A percentile compares a stretch with the other conserved stretches of the same genome.
These are phyloP conservation scores for Lithobates pipiens DNA, from an alignment of 2,797 vertebrate genomes.

Conservation along the genomic window DNA sequence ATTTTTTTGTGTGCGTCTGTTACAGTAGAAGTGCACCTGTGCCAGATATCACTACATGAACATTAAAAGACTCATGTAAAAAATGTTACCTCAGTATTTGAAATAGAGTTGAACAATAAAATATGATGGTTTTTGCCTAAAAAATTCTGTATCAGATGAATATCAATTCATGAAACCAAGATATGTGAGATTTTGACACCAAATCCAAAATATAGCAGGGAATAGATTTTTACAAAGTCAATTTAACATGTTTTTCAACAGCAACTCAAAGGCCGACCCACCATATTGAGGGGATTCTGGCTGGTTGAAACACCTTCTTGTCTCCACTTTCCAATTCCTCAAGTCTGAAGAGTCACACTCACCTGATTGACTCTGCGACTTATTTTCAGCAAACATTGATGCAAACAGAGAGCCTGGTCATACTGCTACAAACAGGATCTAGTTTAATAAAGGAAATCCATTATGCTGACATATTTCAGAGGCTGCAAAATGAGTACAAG, in stretches of 20 bases:
- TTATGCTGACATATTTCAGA: background rate
- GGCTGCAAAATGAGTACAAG: too few species aligned
- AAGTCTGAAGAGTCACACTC: too few species aligned
- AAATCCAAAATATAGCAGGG: background rate
- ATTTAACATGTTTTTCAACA: background rate
- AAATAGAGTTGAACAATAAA: background rate
- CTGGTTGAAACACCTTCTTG: background rate
- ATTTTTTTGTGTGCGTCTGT: background rate
- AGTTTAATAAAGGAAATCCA: background rate
- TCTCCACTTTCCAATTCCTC: too few species aligned
- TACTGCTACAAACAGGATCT: background rate
- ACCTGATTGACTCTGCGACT: too few species aligned
- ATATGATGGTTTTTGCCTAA: background rate
- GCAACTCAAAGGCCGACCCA: too few species aligned
- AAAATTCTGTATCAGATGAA: background rate
- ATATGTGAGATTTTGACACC: constrained; percentile 1
- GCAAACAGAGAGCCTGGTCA: background rate
- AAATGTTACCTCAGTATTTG: background rate
- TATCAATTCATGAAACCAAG: background rate
- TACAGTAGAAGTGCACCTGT: background rate
- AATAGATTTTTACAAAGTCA: background rate
- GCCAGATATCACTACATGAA: background rate
- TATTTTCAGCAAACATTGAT: background rate
- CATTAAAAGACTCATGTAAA: background rate
- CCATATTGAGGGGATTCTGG: background rate